Base-by-base conservation (phyloP, 2,888 invertebrate genomes). In the Pheosia tremula region DNA sequence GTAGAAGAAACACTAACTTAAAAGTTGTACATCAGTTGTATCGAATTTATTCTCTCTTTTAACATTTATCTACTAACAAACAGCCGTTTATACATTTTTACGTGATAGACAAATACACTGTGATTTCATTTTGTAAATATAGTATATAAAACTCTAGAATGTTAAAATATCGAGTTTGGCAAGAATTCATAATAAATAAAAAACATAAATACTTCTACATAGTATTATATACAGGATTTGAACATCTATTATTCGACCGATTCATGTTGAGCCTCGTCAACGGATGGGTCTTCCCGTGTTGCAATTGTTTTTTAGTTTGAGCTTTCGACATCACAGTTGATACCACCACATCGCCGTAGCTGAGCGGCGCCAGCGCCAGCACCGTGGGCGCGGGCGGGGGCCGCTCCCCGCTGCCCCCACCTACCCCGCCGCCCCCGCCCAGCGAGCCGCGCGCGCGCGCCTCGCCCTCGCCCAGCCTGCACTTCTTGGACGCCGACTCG, bases 241-340 rank as follows among this genome's bases (percentile, higher is more conserved):
- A 97, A 91, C 95, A 95, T 92, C 95, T 92, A 88, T 90, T 93
- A 86, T 93, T 96, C 95, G 93, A 96, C 94, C 97, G 96, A 89
- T 95, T 96, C 90, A 96, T 95, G 93, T 96, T 96, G 90, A 98
- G 95, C 95, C 97, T 96, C 81, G 98, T 96, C 83, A 98, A 95
- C 74, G 98, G 98, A 95, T 98, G 98, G 82, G 97, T 98, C 91
- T 97, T 97, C 79, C 98, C 98, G 87, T 97, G 98, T 88, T 98
- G 98, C 83, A 96, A 95, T 90, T 97, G 97, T 90, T 97, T 96
- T 89, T 97, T 97, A 77, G 95, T 96, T 83, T 96, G 95, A 81
- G 96, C 95, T 87, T 95, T 96, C 75, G 96, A 95, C 79, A 96
- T 95, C 78, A 96, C 96, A 82, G 95, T 95, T 66, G 96, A 95